Evolutionary conservation across 1,140 invertebrate genomes (phyloP).

Genomic region (Rhopalosiphum padi): DNA sequence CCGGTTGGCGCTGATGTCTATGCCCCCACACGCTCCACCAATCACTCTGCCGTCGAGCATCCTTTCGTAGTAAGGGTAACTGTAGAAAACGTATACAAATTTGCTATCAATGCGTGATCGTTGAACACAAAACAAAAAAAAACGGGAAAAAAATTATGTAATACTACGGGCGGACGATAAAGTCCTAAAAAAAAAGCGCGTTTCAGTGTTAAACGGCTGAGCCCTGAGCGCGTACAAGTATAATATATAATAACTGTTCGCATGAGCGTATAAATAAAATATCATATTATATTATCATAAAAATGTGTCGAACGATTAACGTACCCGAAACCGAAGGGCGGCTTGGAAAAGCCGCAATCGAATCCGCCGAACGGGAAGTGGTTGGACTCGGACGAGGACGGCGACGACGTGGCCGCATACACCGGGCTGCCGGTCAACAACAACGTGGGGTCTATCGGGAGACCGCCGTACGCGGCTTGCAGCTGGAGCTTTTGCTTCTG

Average conservation of each 20-base stretch:
- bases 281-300: no score
- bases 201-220: no score
- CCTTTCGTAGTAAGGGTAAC: not conserved
- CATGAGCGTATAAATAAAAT: no score
- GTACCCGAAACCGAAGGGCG: not conserved
- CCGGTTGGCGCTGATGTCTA: not conserved
- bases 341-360: not conserved
- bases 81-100: not conserved
- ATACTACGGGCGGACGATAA: no score
- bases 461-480: not conserved
- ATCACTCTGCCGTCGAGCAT: not conserved
- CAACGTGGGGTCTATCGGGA: not conserved
- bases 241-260: no score
- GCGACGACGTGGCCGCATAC: not conserved
- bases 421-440: not conserved
- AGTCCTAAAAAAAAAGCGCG: no score
- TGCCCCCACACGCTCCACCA: not conserved
- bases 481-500: not conserved
- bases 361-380: not conserved
- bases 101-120: not conserved
- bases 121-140: not conserved
- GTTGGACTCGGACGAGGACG: constrained; percentile 39
- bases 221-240: no score
- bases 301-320: not conserved
- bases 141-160: not conserved